Percentiles rank a stretch among this genome's conserved stretches.
Conservation (phyloP, 2,113 vertebrate genomes). For the Ginglymostoma cirratum region DNA sequence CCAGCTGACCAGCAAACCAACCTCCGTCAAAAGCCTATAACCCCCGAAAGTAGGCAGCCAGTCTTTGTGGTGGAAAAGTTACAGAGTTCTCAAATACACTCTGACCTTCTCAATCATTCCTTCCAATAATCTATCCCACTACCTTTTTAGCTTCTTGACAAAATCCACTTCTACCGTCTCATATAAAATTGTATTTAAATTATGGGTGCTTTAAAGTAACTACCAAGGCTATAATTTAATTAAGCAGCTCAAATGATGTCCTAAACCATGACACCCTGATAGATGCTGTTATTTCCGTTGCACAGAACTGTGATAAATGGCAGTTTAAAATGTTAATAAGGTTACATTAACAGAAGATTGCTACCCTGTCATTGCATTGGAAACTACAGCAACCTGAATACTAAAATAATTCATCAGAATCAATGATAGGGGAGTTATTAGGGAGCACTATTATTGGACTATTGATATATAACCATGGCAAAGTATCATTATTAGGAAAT, state of each 20-base stretch:
- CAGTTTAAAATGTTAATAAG: not conserved
- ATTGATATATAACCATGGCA: not conserved
- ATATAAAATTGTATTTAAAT: not conserved
- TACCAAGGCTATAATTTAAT: slow-evolving; percentile 2
- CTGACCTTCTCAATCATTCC: not conserved
- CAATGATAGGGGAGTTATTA: not conserved
- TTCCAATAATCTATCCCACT: not conserved
- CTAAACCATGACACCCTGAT: slow-evolving; percentile 9
- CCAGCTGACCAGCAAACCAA: too few relatives aligned
- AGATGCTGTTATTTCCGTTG: not conserved
- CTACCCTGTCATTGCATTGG: not conserved
- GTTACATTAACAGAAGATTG: not conserved
- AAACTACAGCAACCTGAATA: not conserved
- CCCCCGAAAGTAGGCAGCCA: not conserved
- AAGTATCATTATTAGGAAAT: not conserved
- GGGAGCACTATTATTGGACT: not conserved
- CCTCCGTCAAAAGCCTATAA: not conserved
- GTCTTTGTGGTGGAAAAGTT: not conserved
- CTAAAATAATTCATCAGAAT: not conserved
- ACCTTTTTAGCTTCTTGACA: not conserved
- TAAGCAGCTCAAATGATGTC: not conserved
- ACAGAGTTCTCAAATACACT: not conserved
- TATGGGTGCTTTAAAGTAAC: not conserved
- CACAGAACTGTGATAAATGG: not conserved
- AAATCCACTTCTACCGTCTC: not conserved